phyloP scores from a whole-genome alignment of 2,888 invertebrate genomes.

The Machimus rusticus region DNA sequence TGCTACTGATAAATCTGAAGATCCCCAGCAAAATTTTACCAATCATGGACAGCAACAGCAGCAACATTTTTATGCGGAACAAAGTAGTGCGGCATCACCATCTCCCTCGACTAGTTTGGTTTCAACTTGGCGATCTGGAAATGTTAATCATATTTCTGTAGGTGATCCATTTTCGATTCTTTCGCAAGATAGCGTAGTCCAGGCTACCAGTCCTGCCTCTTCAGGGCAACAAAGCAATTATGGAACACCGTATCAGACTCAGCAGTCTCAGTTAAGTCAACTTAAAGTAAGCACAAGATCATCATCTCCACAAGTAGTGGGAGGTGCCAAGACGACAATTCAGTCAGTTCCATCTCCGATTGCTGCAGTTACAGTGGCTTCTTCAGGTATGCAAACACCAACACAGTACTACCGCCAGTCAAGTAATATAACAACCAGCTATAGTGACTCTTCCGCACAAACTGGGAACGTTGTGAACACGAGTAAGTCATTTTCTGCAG shows the following conservation, averaged over 20 bases:
- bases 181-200: slow-evolving; percentile 77
- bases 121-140: slow-evolving; percentile 74
- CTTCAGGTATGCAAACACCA: neutral
- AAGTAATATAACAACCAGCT: slow-evolving; percentile 68
- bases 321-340: slow-evolving; percentile 66
- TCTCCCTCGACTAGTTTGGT: slow-evolving; percentile 60
- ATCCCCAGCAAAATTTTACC: slow-evolving; percentile 69
- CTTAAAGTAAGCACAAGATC: neutral
- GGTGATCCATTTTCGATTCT: slow-evolving; percentile 74
- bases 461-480: slow-evolving; percentile 61
- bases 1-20: slow-evolving; percentile 67
- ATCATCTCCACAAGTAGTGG: slow-evolving; percentile 64
- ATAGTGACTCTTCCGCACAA: slow-evolving; percentile 8
- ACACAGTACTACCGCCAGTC: slow-evolving; percentile 69
- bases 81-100: slow-evolving; percentile 61
- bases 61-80: slow-evolving; percentile 59
- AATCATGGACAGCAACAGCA: slow-evolving; percentile 63
- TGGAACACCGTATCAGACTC: slow-evolving; percentile 61
- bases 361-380: neutral
- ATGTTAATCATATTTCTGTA: slow-evolving; percentile 19
- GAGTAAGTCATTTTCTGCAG: slow-evolving; percentile 67
- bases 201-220: slow-evolving; percentile 63
- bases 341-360: slow-evolving; percentile 50
- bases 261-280: neutral
- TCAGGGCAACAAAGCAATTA: slow-evolving; percentile 68